phyloP scores from a whole-genome alignment of 1,140 invertebrate species.

The Hirudo medicinalis region DNA sequence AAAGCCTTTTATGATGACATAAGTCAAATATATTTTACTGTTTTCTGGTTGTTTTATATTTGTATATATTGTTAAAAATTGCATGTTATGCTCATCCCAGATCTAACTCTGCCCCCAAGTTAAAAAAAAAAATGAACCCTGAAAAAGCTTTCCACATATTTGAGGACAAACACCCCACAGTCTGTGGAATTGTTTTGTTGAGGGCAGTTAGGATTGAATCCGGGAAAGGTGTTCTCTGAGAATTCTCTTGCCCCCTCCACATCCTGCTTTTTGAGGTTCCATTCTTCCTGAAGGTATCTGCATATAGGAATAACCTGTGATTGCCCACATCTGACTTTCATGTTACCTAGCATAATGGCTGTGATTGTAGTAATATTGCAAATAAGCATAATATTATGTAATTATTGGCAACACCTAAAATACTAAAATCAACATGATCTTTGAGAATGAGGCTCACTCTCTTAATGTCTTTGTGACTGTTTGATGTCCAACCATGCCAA shows the following conservation, averaged over 20 bases:
- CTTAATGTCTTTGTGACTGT: conserved; percentile 67
- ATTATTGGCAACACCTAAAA: background rate
- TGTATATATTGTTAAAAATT: background rate
- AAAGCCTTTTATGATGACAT: too few species aligned
- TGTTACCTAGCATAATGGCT: background rate
- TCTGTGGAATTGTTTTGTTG: conserved; percentile 93
- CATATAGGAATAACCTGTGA: background rate
- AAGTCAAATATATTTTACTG: too few species aligned
- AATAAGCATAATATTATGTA: background rate
- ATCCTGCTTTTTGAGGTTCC: conserved; percentile 58
- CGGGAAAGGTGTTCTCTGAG: conserved; percentile 40
- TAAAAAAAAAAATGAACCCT: conserved; percentile 37
- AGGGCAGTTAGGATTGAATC: conserved; percentile 71
- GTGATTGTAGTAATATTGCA: background rate
- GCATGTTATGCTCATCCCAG: background rate
- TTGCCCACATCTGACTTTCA: background rate
- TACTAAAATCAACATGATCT: background rate
- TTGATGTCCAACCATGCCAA: conserved; percentile 64
- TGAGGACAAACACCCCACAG: conserved; percentile 85
- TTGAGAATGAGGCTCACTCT: conserved; percentile 38
- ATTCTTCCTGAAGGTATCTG: conserved; percentile 71
- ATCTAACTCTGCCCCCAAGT: too few species aligned
- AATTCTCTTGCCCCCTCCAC: conserved; percentile 48
- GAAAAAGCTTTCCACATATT: conserved; percentile 92
- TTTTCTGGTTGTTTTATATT: too few species aligned